phyloP scores from a whole-genome alignment of 2,888 invertebrate species.

The Heteromurus nitidus region DNA sequence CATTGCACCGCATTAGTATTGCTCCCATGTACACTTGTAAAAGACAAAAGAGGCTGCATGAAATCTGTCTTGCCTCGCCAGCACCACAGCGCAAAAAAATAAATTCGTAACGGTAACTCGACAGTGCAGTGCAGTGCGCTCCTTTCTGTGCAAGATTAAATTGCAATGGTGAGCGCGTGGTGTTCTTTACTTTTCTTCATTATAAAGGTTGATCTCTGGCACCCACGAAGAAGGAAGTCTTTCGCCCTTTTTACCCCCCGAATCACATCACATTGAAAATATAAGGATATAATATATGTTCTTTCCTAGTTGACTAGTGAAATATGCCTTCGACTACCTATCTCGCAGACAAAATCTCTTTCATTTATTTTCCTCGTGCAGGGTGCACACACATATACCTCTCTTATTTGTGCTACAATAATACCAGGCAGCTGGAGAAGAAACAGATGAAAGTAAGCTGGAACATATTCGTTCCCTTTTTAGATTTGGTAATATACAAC shows the following conservation, averaged over 20 bases:
- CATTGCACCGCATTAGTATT: background rate
- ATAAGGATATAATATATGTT: background rate
- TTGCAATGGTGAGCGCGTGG: too few relatives aligned
- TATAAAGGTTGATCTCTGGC: background rate
- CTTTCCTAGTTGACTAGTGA: background rate
- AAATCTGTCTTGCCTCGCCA: too few relatives aligned
- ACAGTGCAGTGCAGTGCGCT: too few relatives aligned
- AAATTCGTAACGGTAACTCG: too few relatives aligned
- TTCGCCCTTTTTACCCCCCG: background rate
- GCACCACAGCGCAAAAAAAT: too few relatives aligned
- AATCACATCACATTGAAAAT: background rate
- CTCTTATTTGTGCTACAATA: background rate
- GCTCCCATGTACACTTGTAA: too few relatives aligned
- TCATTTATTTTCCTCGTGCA: constrained; percentile 22
- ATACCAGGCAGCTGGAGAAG: too few relatives aligned
- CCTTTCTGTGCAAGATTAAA: too few relatives aligned
- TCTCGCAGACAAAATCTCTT: constrained; percentile 18
- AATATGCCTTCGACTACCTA: constrained; percentile 11
- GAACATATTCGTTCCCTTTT: too few relatives aligned
- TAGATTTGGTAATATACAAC: background rate
- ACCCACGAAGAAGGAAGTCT: background rate
- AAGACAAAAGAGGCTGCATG: too few relatives aligned
- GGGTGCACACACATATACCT: background rate
- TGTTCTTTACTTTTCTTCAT: constrained; percentile 20
- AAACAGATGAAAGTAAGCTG: too few relatives aligned